A percentile compares a stretch with the other conserved stretches of the same genome.
These are phyloP conservation scores for Forficula auricularia DNA, from an alignment of 1,140 invertebrate genomes.

Conservation along the genomic window DNA sequence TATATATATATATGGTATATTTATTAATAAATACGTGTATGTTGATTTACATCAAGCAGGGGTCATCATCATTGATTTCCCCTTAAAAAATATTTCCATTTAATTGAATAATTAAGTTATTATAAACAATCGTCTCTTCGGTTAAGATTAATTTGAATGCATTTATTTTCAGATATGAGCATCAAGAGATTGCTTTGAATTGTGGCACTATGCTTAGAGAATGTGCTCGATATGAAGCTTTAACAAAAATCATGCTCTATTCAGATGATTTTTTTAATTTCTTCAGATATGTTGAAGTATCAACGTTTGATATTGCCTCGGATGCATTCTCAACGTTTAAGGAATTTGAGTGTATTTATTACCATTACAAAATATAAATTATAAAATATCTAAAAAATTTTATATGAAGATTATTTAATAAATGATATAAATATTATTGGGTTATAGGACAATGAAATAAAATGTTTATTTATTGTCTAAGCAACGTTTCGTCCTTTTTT, in stretches of 20 bases:
- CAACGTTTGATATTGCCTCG: slow-evolving; percentile 99
- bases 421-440: neutral
- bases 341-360: slow-evolving; percentile 32
- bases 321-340: slow-evolving; percentile 99
- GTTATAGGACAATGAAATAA: no score
- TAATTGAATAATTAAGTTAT: slow-evolving; percentile 1
- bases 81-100: slow-evolving; percentile 3
- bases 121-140: slow-evolving; percentile 2
- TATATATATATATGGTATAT: no score
- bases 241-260: slow-evolving; percentile 95
- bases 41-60: no score
- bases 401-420: neutral
- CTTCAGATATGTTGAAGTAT: slow-evolving; percentile 98
- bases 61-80: no score
- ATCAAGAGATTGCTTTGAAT: slow-evolving; percentile 95
- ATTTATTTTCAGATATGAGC: slow-evolving; percentile 65
- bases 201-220: slow-evolving; percentile 98
- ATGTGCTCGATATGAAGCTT: slow-evolving; percentile 89
- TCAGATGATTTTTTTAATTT: slow-evolving; percentile 99
- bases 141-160: neutral
- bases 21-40: no score
- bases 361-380: neutral
- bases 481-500: no score
- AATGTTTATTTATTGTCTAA: no score
- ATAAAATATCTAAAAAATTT: neutral